Conservation (phyloP, 2,113 vertebrate species). For the Sander lucioperca region DNA sequence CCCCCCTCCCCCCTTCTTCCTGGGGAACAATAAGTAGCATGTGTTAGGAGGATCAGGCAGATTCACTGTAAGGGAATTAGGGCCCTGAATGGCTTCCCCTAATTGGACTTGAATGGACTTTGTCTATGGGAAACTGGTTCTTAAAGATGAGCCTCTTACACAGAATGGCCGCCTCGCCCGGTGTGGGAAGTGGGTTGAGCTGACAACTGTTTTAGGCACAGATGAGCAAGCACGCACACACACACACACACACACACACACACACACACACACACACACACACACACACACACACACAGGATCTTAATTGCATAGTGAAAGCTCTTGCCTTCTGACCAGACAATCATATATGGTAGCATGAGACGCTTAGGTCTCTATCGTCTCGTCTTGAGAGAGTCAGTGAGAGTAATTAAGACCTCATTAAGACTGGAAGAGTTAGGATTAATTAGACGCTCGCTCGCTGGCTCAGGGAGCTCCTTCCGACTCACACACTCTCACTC, state of each 20-base stretch:
- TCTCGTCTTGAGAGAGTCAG: slow-evolving; percentile 77
- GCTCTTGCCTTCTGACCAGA: slow-evolving; percentile 78
- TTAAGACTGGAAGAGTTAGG: slow-evolving; percentile 73
- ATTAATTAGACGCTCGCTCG: slow-evolving; percentile 73
- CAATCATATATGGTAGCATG: slow-evolving; percentile 55
- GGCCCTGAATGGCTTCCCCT: slow-evolving; percentile 80
- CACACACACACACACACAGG: slow-evolving; percentile 20
- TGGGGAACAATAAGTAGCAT: slow-evolving; percentile 81
- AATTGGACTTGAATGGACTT: slow-evolving; percentile 84
- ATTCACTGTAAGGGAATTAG: slow-evolving; percentile 84
- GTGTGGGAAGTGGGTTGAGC: slow-evolving; percentile 85
- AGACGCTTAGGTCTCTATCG: slow-evolving; percentile 47
- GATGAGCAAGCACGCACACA: slow-evolving; percentile 21
- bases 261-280: slow-evolving; percentile 13
- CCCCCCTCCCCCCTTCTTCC: slow-evolving; percentile 40
- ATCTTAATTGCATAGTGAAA: slow-evolving; percentile 68
- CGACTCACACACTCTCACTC: slow-evolving; percentile 38
- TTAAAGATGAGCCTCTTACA: slow-evolving; percentile 79
- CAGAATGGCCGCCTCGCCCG: slow-evolving; percentile 64
- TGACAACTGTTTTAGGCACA: slow-evolving; percentile 70
- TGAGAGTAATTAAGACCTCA: slow-evolving; percentile 76
- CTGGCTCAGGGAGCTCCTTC: slow-evolving; percentile 61
- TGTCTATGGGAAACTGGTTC: slow-evolving; percentile 81
- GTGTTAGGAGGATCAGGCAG: slow-evolving; percentile 82
- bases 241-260: slow-evolving; percentile 23